Evolutionary conservation across 2,113 vertebrate species (phyloP).

Genomic region (Hymenochirus boettgeri): DNA sequence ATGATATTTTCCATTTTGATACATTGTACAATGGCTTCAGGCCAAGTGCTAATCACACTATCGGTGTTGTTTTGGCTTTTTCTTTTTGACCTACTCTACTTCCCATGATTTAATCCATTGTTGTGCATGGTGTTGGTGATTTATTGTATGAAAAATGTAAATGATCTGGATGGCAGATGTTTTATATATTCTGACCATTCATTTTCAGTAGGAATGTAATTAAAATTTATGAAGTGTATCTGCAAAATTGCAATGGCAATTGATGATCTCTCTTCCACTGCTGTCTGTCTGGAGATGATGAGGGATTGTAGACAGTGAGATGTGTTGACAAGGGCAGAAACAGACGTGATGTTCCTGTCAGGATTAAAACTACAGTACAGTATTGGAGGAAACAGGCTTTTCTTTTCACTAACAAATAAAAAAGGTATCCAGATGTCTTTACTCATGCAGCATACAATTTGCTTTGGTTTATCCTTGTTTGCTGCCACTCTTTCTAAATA

Average conservation of each 20-base stretch:
- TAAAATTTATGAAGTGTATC: constrained; percentile 99
- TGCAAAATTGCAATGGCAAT: constrained; percentile 94
- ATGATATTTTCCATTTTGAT: constrained; percentile 38
- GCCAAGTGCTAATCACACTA: constrained; percentile 50
- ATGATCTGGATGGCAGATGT: constrained; percentile 96
- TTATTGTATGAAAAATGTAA: constrained; percentile 86
- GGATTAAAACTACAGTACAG: constrained; percentile 53
- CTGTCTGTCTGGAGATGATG: constrained; percentile 83
- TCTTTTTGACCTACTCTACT: constrained; percentile 67
- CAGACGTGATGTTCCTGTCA: constrained; percentile 70
- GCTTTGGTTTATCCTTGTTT: constrained; percentile 41
- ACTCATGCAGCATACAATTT: constrained; percentile 52
- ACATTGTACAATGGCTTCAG: constrained; percentile 41
- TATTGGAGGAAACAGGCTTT: constrained; percentile 54
- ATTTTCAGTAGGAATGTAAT: constrained; percentile 91
- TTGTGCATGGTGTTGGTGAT: constrained; percentile 84
- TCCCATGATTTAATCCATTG: constrained; percentile 69
- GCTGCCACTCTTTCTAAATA: constrained; percentile 49
- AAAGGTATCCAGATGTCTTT: constrained; percentile 49
- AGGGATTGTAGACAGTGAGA: constrained; percentile 84
- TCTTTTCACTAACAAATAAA: constrained; percentile 53
- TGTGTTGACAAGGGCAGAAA: constrained; percentile 86
- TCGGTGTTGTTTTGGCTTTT: constrained; percentile 55
- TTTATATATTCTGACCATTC: constrained; percentile 98
- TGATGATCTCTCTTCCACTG: constrained; percentile 86